Base-by-base conservation (phyloP, 2,113 vertebrate species). In the Paraplagusia blochii region DNA sequence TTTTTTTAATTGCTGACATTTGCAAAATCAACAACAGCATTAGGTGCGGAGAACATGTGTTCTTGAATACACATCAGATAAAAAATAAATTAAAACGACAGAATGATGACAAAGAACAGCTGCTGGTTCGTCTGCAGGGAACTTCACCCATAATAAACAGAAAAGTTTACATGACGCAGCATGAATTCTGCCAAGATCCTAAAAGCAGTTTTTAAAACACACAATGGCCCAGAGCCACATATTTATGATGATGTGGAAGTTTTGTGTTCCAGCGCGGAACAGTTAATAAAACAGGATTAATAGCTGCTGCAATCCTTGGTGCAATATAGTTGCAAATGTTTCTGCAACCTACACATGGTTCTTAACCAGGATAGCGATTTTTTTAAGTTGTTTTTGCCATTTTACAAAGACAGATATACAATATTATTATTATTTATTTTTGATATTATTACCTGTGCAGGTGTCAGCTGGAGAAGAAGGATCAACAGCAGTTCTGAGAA, bases 391-490 rank as follows among this genome's bases (percentile, higher is more conserved):
- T 29, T 29, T 29, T 29, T 4, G 22, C 6, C 22, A 29, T 6
- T 29, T 29, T 29, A 29, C 22, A 29, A 4, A 29, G 22, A n/a
- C n/a, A n/a, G n/a, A n/a, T n/a, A n/a, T n/a, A n/a, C n/a, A n/a
- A n/a, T n/a, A n/a, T n/a, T n/a, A n/a, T n/a, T n/a, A n/a, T n/a
- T n/a, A n/a, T n/a, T n/a, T n/a, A n/a, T n/a, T n/a, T 13, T 38
- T 43, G 2, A 17, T 10, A 34, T 11, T 0, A 12, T 80, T 81
- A 90, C 88, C 85, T 90, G 83, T 11, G 75, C 65, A 66, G 78
- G 81, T 72, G 46, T 34, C 22, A 66, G 49, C n/a, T 77, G 72
- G 17, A 81, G 42, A 43, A 87, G 52, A 43, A 87, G 43, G 9
- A 71, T 51, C 45, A 73, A 11, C 7, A 85, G 35, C 42, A 88